Conservation (phyloP, 2,888 invertebrate species). For the Griposia aprilina region DNA sequence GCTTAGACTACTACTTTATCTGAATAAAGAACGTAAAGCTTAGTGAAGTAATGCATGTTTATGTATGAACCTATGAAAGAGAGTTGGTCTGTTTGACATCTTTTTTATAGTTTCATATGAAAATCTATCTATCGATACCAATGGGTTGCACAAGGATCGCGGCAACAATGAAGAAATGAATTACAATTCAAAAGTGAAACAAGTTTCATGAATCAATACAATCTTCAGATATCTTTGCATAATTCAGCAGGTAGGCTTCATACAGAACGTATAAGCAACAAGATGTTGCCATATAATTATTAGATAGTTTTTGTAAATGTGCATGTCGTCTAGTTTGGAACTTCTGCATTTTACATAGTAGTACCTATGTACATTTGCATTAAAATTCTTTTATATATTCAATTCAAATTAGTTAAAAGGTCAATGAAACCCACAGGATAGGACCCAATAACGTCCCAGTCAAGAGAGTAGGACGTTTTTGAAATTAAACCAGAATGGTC, state of each 20-base stretch:
- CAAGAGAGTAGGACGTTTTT: constrained; percentile 6
- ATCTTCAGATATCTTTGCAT: background rate
- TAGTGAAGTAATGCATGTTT: background rate
- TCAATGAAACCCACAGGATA: constrained; percentile 33
- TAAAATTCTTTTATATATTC: constrained; percentile 24
- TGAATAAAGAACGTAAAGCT: background rate
- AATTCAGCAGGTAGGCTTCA: background rate
- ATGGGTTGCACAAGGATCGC: background rate
- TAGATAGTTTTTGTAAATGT: background rate
- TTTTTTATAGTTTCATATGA: background rate
- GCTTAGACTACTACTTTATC: background rate
- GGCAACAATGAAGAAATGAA: background rate
- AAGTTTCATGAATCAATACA: background rate
- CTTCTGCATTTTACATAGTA: constrained; percentile 13
- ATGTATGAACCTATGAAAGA: background rate
- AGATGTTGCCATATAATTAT: background rate
- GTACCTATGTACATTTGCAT: background rate
- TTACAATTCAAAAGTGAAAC: background rate
- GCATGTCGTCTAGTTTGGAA: background rate
- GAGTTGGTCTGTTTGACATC: background rate
- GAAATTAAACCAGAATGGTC: constrained; percentile 9
- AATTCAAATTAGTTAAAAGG: constrained; percentile 51
- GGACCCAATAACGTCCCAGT: constrained; percentile 15
- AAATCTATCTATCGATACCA: background rate
- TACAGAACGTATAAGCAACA: background rate